These are phyloP conservation scores for Ramazzottius varieornatus DNA, from an alignment of 2,888 invertebrate species.

Conservation along the genomic window DNA sequence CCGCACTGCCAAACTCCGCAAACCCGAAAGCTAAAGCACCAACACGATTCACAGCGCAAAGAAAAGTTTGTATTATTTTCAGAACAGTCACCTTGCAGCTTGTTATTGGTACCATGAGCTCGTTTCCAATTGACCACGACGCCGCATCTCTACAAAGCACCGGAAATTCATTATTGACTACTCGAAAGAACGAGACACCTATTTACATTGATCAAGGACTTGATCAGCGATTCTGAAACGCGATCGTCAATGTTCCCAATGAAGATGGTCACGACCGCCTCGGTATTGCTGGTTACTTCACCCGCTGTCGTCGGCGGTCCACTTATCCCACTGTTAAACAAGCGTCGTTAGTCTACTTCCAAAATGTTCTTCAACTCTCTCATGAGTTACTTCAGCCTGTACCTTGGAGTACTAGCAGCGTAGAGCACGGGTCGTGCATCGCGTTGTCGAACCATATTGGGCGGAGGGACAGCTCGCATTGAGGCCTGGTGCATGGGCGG, in stretches of 20 bases:
- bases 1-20: constrained; percentile 83
- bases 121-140: constrained; percentile 86
- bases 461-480: neutral
- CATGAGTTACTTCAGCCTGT: no score
- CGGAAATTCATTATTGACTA: neutral
- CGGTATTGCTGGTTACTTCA: neutral
- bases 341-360: no score
- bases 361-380: no score
- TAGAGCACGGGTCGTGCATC: neutral
- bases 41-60: constrained; percentile 13
- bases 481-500: neutral
- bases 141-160: constrained; percentile 44
- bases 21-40: constrained; percentile 55
- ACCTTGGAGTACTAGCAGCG: neutral
- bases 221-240: neutral
- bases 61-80: no score
- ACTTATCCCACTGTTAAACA: no score
- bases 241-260: neutral
- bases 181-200: neutral
- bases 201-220: neutral
- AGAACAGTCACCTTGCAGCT: constrained; percentile 32
- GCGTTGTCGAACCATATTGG: neutral
- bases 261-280: neutral
- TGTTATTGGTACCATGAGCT: constrained; percentile 44
- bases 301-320: no score